Evolutionary conservation across 2,888 invertebrate species (phyloP), one percentile per base, ranked within the genome.

Genomic region (Agriopis leucophaearia): DNA sequence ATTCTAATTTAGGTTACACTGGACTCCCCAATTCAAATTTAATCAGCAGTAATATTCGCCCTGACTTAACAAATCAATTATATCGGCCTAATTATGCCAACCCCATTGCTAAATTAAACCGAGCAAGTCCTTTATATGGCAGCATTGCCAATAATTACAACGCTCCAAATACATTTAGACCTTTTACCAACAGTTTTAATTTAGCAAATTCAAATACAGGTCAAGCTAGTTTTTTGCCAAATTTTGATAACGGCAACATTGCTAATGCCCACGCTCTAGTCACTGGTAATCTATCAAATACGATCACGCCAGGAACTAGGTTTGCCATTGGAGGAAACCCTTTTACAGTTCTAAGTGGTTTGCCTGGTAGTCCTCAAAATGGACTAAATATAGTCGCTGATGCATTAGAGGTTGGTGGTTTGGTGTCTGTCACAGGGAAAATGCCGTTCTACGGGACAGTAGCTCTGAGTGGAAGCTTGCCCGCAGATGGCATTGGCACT

Each of bases 381-480:
- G 89, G 88, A 0, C 72, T 91, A 0, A 81, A 83, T 44, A 74
- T 91, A 12, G 60, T 81, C 15, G 82, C 88, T 0, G 88, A 90
- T 67, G 86, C 82, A 5, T 73, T 91, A 10, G 79, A 89, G 77
- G 83, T 90, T 0, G 79, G 78, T n/a, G 91, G 91, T 0, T 74
- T 76, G 1, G 84, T 91, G 0, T 77, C 81, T 4, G 86, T 91
- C 0, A 79, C 75, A 72, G 91, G 91, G 0, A 82, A 77, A 44
- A 78, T 90, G 77, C 91, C 91, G 12, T 80, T 91, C 15, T 81
- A 79, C 62, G 87, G 88, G 10, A 78, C 84, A 5, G 88, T 90
- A 0, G 74, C 78, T 1, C 55, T 91, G 0, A 85, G 83, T 64
- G 91, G 90, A 0, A 79, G 81, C 38, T 52, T 91, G 47, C 88